Evolutionary conservation across 2,797 vertebrate species (phyloP).

Genomic region (Sebastes flavidus): DNA sequence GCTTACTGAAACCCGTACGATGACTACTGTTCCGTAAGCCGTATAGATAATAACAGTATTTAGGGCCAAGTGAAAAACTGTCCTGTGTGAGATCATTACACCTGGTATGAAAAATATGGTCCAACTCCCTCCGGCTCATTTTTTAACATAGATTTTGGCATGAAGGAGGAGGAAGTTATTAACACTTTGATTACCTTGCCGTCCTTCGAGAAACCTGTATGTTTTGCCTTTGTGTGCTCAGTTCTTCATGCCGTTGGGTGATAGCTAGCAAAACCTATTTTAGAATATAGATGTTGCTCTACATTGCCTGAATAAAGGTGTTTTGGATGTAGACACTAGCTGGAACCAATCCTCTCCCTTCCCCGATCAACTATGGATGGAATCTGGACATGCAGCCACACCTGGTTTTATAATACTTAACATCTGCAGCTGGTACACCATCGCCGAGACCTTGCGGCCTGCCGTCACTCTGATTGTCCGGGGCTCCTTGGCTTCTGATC

Average conservation of each 20-base stretch:
- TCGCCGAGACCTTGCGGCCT: not conserved
- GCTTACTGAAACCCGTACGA: conserved; percentile 40
- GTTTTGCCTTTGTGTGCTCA: not conserved
- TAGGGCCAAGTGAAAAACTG: conserved; percentile 18
- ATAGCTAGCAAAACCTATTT: not conserved
- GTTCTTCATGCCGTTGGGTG: not conserved
- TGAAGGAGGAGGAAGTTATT: not conserved
- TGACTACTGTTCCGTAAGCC: conserved; percentile 35
- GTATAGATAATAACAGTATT: conserved; percentile 56
- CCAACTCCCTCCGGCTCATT: conserved; percentile 2
- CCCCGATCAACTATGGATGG: not conserved
- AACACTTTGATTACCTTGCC: not conserved
- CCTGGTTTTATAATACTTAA: not conserved
- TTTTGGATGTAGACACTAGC: not conserved
- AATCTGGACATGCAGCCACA: not conserved
- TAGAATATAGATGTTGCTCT: not conserved
- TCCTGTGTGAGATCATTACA: not conserved
- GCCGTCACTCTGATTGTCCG: not conserved
- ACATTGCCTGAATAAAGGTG: not conserved
- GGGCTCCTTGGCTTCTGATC: not conserved
- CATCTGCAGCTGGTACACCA: not conserved
- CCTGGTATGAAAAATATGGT: conserved; percentile 28
- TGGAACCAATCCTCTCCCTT: not conserved
- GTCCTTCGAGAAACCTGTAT: not conserved
- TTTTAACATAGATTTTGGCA: not conserved